Base-by-base conservation (phyloP, 2,797 vertebrate species). In the Alcedo quadribrachys region DNA sequence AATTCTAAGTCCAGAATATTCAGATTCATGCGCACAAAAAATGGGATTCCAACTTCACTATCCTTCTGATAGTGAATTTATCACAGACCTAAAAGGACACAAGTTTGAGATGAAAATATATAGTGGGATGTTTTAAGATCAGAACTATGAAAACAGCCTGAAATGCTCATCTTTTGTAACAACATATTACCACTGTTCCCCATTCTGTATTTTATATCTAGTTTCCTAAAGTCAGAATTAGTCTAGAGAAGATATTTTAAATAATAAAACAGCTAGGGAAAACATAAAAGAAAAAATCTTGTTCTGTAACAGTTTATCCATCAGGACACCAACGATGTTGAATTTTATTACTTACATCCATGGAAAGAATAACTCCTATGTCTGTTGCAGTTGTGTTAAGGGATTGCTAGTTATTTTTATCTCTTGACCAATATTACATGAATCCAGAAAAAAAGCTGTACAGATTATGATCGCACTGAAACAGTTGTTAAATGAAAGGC, bases 401-500 rank as follows among this genome's bases (percentile, higher is more conserved):
- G 5, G 11, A 50, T 19, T 58, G 8, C 37, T 45, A 48, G 32
- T 9, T 75, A 35, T 51, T 62, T 88, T 80, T 53, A 30, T 74
- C 16, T 71, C 19, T 51, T 87, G 24, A 60, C 15, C 2, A 46
- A 5, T 46, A 57, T 69, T 45, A 27, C 5, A 22, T 12, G 21
- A 81, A 71, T 66, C 9, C 7, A 71, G 20, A 76, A 58, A 69
- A 7, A 61, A 37, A 11, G 10, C 3, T 74, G 3, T 33, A 25
- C 25, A 50, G 13, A 53, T 1, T 3, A 42, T 13, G 9, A 43
- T 33, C 7, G 68, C 7, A n/a, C 8, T 48, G 11, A 73, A 55
- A 5, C 5, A 48, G 12, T n/a, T 93, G 88, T 78, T 95, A 93
- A 91, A 87, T 86, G 53, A 94, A 93, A 96, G 45, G 2, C 61